phyloP scores from a whole-genome alignment of 30 jellyfish, hydroid and myxozoan species.

The Chrysaora quinquecirrha region DNA sequence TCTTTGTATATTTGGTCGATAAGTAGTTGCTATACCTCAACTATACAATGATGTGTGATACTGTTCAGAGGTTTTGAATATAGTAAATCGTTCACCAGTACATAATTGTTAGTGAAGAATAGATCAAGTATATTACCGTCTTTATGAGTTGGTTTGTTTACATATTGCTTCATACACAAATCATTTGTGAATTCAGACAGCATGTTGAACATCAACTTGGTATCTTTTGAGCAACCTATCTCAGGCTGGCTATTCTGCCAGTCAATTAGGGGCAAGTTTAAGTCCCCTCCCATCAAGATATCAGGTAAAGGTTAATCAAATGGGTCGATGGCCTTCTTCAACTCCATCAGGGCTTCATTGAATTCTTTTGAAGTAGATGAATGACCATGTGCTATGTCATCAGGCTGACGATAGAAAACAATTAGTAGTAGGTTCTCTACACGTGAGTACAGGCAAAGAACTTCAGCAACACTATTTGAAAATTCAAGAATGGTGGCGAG shows the following conservation, averaged over 20 bases:
- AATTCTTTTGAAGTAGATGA: slow-evolving; percentile 6
- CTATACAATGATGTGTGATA: too few relatives aligned
- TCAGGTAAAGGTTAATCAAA: background rate
- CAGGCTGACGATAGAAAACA: background rate
- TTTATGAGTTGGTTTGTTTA: background rate
- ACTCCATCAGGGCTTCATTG: background rate
- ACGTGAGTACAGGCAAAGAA: background rate
- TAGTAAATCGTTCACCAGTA: too few relatives aligned
- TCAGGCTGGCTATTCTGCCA: background rate
- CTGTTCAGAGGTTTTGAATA: too few relatives aligned
- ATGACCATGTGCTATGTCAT: background rate
- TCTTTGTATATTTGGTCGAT: background rate
- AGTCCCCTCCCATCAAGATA: slow-evolving; percentile 8
- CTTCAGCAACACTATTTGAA: background rate
- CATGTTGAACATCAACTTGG: background rate
- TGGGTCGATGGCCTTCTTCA: background rate
- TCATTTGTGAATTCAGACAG: background rate
- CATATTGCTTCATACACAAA: background rate
- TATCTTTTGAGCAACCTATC: background rate
- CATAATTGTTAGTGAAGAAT: background rate
- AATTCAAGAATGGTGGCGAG: background rate
- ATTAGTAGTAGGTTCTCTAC: background rate
- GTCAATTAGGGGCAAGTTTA: background rate
- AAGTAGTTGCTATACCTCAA: background rate
- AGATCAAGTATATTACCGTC: slow-evolving; percentile 16